Conservation (phyloP, 2,113 vertebrate species). For the Anseranas semipalmata region DNA sequence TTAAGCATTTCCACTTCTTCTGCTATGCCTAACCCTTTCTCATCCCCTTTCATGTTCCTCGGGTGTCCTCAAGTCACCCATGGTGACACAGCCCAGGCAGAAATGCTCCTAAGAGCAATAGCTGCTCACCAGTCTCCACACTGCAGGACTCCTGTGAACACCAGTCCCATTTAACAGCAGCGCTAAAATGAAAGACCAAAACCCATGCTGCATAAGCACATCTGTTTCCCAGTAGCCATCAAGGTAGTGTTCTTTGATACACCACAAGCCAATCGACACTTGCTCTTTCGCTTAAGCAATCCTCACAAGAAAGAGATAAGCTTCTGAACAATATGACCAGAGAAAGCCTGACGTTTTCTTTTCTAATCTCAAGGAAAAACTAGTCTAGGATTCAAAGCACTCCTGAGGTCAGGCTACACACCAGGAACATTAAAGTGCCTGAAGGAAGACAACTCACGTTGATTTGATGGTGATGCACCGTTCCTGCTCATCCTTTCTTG, state of each 20-base stretch:
- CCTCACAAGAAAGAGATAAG: fast-evolving
- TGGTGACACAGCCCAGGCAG: neutral
- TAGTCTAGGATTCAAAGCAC: fast-evolving
- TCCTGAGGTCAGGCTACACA: fast-evolving
- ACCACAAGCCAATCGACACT: neutral
- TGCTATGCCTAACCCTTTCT: neutral
- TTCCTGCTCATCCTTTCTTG: slow-evolving; percentile 94
- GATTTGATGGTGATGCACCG: slow-evolving; percentile 98
- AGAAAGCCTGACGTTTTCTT: fast-evolving
- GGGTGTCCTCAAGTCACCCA: fast-evolving
- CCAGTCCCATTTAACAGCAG: neutral
- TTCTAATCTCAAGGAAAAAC: fast-evolving
- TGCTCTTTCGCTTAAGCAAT: neutral
- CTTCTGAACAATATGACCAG: neutral
- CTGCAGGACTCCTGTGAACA: fast-evolving
- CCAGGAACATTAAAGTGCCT: fast-evolving
- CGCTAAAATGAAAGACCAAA: neutral
- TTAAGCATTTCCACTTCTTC: fast-evolving
- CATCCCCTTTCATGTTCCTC: neutral
- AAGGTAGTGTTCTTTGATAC: fast-evolving
- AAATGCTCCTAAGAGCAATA: neutral
- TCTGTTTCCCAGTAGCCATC: fast-evolving
- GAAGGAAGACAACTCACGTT: slow-evolving; percentile 80
- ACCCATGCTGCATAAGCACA: neutral
- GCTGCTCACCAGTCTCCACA: neutral